A percentile compares a stretch with the other conserved stretches of the same genome.
phyloP scores from a whole-genome alignment of 2,888 invertebrate species.

The Drosophila subquinaria region DNA sequence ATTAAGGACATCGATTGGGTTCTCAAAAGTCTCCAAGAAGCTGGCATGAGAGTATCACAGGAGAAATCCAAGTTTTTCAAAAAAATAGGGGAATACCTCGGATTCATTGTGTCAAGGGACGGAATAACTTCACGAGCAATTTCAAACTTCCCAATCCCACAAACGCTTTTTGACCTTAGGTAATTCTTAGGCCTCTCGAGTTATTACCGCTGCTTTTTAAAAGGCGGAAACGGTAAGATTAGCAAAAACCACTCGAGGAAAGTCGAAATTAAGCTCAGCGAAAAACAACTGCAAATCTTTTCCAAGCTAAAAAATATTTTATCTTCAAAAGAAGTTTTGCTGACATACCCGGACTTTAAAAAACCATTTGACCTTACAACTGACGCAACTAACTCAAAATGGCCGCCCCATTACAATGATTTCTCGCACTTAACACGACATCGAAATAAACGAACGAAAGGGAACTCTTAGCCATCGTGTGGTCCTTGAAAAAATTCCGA shows the following conservation, averaged over 20 bases:
- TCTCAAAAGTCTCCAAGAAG: background rate
- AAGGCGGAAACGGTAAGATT: background rate
- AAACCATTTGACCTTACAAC: slow-evolving; percentile 16
- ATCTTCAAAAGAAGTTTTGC: slow-evolving; percentile 4
- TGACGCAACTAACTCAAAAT: background rate
- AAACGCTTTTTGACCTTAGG: background rate
- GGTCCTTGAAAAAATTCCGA: slow-evolving; percentile 1
- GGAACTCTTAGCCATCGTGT: slow-evolving; percentile 11
- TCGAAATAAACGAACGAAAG: slow-evolving; percentile 2
- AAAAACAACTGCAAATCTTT: background rate
- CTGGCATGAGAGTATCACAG: slow-evolving; percentile 2
- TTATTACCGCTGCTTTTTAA: background rate
- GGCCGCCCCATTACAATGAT: slow-evolving; percentile 3
- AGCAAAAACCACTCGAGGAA: background rate
- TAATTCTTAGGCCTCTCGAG: background rate
- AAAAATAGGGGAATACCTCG: slow-evolving; percentile 2
- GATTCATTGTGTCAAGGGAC: too few relatives aligned
- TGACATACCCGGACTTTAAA: slow-evolving; percentile 5
- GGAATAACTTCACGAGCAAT: background rate
- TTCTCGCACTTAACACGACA: background rate
- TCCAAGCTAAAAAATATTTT: background rate
- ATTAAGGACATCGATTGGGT: slow-evolving; percentile 7
- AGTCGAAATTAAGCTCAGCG: background rate
- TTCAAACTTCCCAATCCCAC: background rate
- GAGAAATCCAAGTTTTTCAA: slow-evolving; percentile 11